Conservation (phyloP, 2,113 vertebrate species). For the Phylloscopus trochilus region DNA sequence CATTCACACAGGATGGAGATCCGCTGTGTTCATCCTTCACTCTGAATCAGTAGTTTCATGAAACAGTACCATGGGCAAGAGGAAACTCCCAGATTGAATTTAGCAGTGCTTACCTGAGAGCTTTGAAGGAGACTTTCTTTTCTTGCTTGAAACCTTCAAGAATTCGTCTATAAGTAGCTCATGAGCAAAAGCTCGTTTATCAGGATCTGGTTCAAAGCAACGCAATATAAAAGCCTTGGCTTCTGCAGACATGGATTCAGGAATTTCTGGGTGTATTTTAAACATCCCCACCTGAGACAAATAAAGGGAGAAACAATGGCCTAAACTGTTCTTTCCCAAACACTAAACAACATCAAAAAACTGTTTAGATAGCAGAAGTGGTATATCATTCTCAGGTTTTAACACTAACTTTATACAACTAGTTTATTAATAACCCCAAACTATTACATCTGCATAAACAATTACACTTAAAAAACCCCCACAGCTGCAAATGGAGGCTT, state of each 20-base stretch:
- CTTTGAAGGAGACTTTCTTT: conserved; percentile 85
- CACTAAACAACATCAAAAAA: background rate
- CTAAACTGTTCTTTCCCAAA: conserved; percentile 70
- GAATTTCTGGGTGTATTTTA: conserved; percentile 98
- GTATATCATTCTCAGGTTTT: background rate
- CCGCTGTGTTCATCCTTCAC: background rate
- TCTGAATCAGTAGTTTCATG: background rate
- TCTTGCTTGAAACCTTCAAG: conserved; percentile 94
- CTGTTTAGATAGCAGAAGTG: background rate
- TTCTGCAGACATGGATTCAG: conserved; percentile 94
- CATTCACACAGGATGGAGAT: background rate
- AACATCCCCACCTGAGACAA: conserved; percentile 95
- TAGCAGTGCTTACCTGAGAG: conserved; percentile 77
- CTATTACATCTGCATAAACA: background rate
- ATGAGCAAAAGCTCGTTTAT: conserved; percentile 85
- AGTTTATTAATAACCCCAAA: background rate
- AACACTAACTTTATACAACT: background rate
- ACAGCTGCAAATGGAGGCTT: background rate
- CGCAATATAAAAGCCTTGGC: conserved; percentile 94
- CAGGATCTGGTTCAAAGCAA: conserved; percentile 96
- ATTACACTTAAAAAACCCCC: rapidly evolving
- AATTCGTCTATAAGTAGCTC: conserved; percentile 93
- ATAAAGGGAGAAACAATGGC: background rate
- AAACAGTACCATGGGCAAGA: background rate
- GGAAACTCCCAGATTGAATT: background rate